Evolutionary conservation across 2,888 invertebrate genomes (phyloP), one percentile per base, ranked within the genome.

Genomic region (Formica aserva): DNA sequence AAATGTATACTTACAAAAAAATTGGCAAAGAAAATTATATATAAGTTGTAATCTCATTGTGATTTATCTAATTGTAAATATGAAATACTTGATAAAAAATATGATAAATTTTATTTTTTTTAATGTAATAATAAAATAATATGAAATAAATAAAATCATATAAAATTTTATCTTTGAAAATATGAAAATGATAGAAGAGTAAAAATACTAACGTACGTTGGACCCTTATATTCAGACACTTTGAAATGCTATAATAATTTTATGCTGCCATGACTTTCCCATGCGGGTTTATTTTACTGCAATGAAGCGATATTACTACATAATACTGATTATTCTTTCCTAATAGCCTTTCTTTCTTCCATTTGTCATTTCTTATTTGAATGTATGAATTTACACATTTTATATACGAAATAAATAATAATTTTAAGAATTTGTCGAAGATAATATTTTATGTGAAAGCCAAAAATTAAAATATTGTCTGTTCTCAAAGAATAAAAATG

Each of bases 211-310:
- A 38, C 84, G 88, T 87, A 87, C 81, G 85, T 82, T 72, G 67
- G 85, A 89, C 89, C 91, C 90, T 82, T 90, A 89, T 91, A 62
- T 48, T 72, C 63, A 55, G 67, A 71, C 67, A 82, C 69, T 77
- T 83, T 32, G 60, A 66, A 85, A 86, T 81, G 63, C 82, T 85
- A 84, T 85, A 86, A 84, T 78, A 74, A 86, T 88, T 88, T 85
- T 71, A 69, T 86, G 85, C 88, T 84, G 85, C 86, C 62, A 55
- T 52, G 55, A 55, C 85, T 88, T 89, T 88, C 90, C 83, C 90
- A 92, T 92, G 92, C 92, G 92, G 92, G 92, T 77, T 81, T 83
- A 90, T 85, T 91, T 87, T 89, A 84, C 65, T n/a, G 67, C 78
- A 88, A 83, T 85, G 65, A 85, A 74, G 38, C 62, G 63, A 82